These are phyloP conservation scores for Linepithema humile DNA, from an alignment of 1,140 invertebrate species.

Conservation along the genomic window DNA sequence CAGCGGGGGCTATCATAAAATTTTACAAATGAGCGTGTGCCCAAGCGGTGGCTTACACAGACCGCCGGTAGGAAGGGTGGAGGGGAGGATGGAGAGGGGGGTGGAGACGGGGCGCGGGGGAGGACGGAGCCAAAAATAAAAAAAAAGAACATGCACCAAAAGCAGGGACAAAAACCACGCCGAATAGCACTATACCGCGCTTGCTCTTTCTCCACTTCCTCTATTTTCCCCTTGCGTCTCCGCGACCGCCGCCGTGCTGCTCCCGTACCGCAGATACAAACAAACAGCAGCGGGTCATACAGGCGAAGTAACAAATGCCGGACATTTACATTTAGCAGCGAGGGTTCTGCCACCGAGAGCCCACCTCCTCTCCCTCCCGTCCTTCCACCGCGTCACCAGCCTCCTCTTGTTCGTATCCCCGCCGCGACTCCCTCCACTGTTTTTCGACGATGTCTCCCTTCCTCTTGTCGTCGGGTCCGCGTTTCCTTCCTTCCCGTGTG, in stretches of 20 bases:
- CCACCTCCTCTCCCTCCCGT: neutral
- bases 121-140: conserved; percentile 73
- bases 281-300: conserved; percentile 81
- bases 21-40: conserved; percentile 83
- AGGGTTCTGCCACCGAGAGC: conserved; percentile 60
- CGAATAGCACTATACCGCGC: conserved; percentile 47
- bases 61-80: conserved; percentile 26
- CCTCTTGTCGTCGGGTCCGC: conserved; percentile 9
- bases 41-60: conserved; percentile 65
- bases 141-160: conserved; percentile 71
- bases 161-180: conserved; percentile 59
- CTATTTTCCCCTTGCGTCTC: conserved; percentile 39
- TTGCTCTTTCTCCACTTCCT: conserved; percentile 57
- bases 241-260: conserved; percentile 26
- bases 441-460: conserved; percentile 42
- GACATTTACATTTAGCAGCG: conserved; percentile 83
- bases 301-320: conserved; percentile 81
- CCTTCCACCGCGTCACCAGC: neutral
- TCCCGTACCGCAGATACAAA: conserved; percentile 76
- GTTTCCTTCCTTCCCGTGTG: neutral
- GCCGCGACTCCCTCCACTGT: conserved; percentile 3
- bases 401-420: conserved; percentile 17
- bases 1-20: conserved; percentile 78
- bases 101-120: conserved; percentile 23
- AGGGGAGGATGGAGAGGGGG: too few relatives aligned